Conservation (phyloP, 2,888 invertebrate species). For the Diadegma fenestrale region DNA sequence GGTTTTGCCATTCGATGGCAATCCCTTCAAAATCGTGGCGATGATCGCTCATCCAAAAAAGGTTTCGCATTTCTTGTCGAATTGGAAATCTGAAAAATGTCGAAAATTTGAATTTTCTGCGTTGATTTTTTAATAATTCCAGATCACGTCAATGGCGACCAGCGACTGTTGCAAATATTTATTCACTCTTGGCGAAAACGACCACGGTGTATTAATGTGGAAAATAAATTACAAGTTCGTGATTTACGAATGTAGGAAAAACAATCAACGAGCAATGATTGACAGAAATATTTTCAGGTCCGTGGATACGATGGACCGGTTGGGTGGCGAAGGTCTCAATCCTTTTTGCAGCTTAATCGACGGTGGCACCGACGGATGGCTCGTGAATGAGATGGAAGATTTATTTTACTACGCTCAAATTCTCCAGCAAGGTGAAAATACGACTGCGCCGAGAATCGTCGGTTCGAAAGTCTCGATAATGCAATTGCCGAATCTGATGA, state of each 20-base stretch:
- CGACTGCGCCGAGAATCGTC: slow-evolving; percentile 87
- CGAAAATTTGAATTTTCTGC: no score
- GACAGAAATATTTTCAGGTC: slow-evolving; percentile 81
- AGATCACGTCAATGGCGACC: slow-evolving; percentile 83
- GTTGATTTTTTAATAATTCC: slow-evolving; percentile 25
- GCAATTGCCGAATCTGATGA: slow-evolving; percentile 90
- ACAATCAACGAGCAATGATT: background rate
- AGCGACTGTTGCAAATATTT: slow-evolving; percentile 86
- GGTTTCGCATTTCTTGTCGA: slow-evolving; percentile 82
- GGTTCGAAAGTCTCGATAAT: slow-evolving; percentile 88
- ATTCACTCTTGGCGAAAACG: slow-evolving; percentile 87
- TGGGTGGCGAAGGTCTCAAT: slow-evolving; percentile 87
- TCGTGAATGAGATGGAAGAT: slow-evolving; percentile 90
- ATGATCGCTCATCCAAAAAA: slow-evolving; percentile 89
- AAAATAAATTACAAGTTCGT: slow-evolving; percentile 86
- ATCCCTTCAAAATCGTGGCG: slow-evolving; percentile 89
- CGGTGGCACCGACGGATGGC: slow-evolving; percentile 89
- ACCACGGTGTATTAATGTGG: slow-evolving; percentile 87
- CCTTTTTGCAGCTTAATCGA: slow-evolving; percentile 91
- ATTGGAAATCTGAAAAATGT: no score
- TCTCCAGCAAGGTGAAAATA: slow-evolving; percentile 89
- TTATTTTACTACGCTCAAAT: slow-evolving; percentile 92
- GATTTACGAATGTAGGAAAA: background rate
- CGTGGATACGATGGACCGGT: slow-evolving; percentile 85
- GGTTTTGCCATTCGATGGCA: slow-evolving; percentile 90